Percentiles rank a stretch among this genome's conserved stretches.
phyloP scores from a whole-genome alignment of 1,140 invertebrate species.

The Platyura marginata region DNA sequence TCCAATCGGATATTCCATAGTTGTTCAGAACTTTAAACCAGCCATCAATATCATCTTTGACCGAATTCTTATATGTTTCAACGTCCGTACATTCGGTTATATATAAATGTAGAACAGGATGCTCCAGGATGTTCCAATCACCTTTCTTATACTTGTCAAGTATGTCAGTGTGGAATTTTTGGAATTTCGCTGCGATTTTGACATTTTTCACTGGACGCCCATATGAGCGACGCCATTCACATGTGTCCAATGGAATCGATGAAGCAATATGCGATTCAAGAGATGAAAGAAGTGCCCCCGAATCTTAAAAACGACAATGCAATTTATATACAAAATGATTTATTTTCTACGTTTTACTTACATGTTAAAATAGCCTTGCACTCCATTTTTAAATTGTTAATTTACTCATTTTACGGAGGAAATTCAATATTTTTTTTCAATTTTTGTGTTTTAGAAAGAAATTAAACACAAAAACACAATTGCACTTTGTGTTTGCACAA shows the following conservation, averaged over 20 bases:
- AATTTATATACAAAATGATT: neutral
- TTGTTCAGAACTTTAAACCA: constrained; percentile 67
- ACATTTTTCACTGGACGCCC: constrained; percentile 65
- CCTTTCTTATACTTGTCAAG: constrained; percentile 34
- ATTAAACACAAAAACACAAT: too few relatives aligned
- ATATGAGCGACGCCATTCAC: constrained; percentile 78
- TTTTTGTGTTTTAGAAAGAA: too few relatives aligned
- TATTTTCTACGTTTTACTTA: neutral
- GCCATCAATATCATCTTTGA: constrained; percentile 71
- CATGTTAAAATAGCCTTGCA: neutral
- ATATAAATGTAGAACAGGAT: constrained; percentile 85
- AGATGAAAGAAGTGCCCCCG: constrained; percentile 73
- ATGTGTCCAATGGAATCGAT: constrained; percentile 63
- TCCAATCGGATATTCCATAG: constrained; percentile 72
- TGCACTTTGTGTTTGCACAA: too few relatives aligned
- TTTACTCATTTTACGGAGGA: too few relatives aligned
- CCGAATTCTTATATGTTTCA: constrained; percentile 69
- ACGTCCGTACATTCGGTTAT: constrained; percentile 92
- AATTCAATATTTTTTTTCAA: too few relatives aligned
- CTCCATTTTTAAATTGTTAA: too few relatives aligned
- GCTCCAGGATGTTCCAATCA: constrained; percentile 56
- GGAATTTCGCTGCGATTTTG: constrained; percentile 65
- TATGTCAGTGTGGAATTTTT: constrained; percentile 57
- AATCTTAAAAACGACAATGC: constrained; percentile 36
- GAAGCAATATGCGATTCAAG: constrained; percentile 56